Conservation (phyloP, 35 echinoderm and acorn worm genomes). For the Amphiura filiformis region DNA sequence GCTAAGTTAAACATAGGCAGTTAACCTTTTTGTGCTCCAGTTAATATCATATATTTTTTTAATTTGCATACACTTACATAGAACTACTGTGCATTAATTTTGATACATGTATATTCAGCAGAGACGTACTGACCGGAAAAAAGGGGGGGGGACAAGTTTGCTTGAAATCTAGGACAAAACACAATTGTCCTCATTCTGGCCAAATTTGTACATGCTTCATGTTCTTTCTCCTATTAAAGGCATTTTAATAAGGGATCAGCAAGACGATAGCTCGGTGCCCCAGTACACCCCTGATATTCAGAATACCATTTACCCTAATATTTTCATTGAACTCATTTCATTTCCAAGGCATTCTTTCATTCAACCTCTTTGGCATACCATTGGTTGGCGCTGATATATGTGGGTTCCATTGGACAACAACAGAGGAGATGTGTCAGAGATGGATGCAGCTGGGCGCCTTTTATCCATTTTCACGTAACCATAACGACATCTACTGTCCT, state of each 20-base stretch:
- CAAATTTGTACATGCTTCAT: neutral
- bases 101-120: too few species aligned
- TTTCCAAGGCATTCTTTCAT: slow-evolving; percentile 68
- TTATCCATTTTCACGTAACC: slow-evolving; percentile 87
- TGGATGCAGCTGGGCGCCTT: slow-evolving; percentile 91
- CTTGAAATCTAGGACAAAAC: neutral
- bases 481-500: slow-evolving; percentile 33
- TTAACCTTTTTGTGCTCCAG: too few species aligned
- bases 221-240: neutral
- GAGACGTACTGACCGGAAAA: too few species aligned
- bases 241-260: too few species aligned
- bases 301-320: neutral
- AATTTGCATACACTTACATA: too few species aligned
- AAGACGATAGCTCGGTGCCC: too few species aligned
- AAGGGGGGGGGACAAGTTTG: neutral
- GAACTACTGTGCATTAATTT: too few species aligned
- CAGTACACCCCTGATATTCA: neutral
- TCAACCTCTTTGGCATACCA: slow-evolving; percentile 92
- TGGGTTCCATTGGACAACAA: slow-evolving; percentile 70
- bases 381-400: slow-evolving; percentile 92
- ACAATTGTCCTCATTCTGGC: neutral
- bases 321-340: neutral
- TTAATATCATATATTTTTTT: too few species aligned
- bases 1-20: too few species aligned
- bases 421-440: slow-evolving; percentile 78